Evolutionary conservation across 2,113 vertebrate species (phyloP).

Genomic region (Lutjanus erythropterus): DNA sequence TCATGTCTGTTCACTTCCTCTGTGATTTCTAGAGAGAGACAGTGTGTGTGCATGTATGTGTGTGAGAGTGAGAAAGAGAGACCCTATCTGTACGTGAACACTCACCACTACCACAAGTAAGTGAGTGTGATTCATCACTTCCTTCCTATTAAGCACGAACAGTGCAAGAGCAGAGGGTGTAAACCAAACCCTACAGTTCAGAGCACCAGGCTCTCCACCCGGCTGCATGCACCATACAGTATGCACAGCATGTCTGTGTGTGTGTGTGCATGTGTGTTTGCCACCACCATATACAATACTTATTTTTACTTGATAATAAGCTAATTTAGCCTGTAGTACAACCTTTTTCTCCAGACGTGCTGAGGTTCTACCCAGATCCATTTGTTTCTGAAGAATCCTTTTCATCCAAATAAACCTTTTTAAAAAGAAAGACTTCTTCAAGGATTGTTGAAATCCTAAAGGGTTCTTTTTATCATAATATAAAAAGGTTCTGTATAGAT

Average conservation of each 20-base stretch:
- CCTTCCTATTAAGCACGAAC: conserved; percentile 77
- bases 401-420: no score
- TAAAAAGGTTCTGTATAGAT: no score
- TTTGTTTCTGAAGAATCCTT: no score
- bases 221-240: conserved; percentile 10
- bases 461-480: no score
- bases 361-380: no score
- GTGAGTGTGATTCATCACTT: conserved; percentile 80
- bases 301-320: background rate
- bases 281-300: background rate
- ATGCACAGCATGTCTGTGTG: background rate
- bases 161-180: conserved; percentile 69
- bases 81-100: conserved; percentile 66
- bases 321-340: no score
- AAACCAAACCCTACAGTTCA: conserved; percentile 56
- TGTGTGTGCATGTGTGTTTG: background rate
- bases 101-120: conserved; percentile 76
- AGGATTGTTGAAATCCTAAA: no score
- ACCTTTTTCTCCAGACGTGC: no score
- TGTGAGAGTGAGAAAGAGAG: conserved; percentile 25
- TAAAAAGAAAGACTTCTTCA: no score
- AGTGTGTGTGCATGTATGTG: background rate
- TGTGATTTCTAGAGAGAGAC: conserved; percentile 67
- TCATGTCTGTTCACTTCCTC: conserved; percentile 72
- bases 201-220: conserved; percentile 46